Base-by-base conservation (phyloP, 1,140 invertebrate species). In the Euura saliciscinereae region DNA sequence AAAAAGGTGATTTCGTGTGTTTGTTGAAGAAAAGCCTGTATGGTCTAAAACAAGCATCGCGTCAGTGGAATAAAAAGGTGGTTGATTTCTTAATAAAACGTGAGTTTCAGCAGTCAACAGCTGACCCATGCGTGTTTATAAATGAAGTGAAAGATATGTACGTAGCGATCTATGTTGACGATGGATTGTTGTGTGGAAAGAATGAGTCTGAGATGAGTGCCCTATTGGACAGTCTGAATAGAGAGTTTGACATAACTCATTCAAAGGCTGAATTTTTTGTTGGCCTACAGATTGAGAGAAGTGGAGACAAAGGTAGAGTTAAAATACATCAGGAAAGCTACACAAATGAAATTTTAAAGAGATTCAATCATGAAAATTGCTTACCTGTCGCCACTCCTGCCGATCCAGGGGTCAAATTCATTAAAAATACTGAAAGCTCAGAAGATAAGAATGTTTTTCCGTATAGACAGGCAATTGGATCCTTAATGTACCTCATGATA, bases 21-120 rank as follows among this genome's bases (percentile, higher is more conserved):
- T n/a, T n/a, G n/a, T n/a, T n/a, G n/a, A n/a, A n/a, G n/a, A n/a
- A n/a, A n/a, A n/a, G n/a, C 6, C 43, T 88, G 6, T 87, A 87
- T 77, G 85, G 82, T 2, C 70, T 88, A 10, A 83, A 86, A 71
- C 85, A 89, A 71, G 78, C 82, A 11, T 80, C 83, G 28, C 70
- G 80, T 45, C 74, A 71, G 5, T 88, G 85, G 85, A 81, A 86
- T 74, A 73, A 80, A 28, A 73, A 68, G 68, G 73, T 78, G 42
- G 70, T 66, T 66, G 45, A 67, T 43, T 45, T 73, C 2, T 68
- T 75, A 2, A 70, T 44, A 4, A 42, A 65, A 10, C 8, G 75
- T 6, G 70, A 71, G 0, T 79, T 84, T 45, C 66, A 75, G 68
- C 11, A 59, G 7, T 71, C 65, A 64, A 13, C 69, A 67, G n/a